Evolutionary conservation across 1,140 invertebrate genomes (phyloP), one percentile per base, ranked within the genome.

Genomic region (Onthophagus taurus): DNA sequence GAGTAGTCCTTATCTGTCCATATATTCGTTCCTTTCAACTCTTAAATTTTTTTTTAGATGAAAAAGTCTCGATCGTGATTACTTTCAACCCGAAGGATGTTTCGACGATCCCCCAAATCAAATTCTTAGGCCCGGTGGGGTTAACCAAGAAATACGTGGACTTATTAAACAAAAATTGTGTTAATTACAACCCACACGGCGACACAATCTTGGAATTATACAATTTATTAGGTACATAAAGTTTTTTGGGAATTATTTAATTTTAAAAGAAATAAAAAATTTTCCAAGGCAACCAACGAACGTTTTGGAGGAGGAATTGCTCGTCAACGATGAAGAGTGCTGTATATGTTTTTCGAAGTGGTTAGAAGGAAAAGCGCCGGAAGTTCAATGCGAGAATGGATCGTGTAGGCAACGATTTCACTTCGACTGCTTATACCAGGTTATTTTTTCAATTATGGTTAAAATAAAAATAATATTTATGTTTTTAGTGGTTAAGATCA

Each of bases 61-160:
- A 53, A 21, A 61, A 57, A 48, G 24, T 61, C n/a, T 63, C 60
- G 13, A 35, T 57, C 18, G 49, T 60, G 9, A 49, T 62, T 2
- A 54, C 44, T 7, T 36, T 63, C 4, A 48, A 64, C 47, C 56
- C 59, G 2, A 45, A 33, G 9, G 51, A 55, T 36, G 31, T 54
- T 7, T 44, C 12, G 4, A n/a, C 33, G 12, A 36, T 55, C 14
- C 63, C 60, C 1, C 43, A 52, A 17, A 45, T 65, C 5, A 54
- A 50, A 36, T 60, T 65, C 35, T 34, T 63, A 13, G 61, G 61
- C 5, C 59, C 63, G 7, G 49, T 54, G 23, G 33, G 49, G 13
- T 34, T 51, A 11, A 44, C 55, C 4, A 31, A 52, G 31, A 20
- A 38, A 14, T 53, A 48, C 31, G 36, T 41, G 3, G 23, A 30